These are phyloP conservation scores for Agonopterix alstromeriana DNA, from an alignment of 2,888 invertebrate species.

Conservation along the genomic window DNA sequence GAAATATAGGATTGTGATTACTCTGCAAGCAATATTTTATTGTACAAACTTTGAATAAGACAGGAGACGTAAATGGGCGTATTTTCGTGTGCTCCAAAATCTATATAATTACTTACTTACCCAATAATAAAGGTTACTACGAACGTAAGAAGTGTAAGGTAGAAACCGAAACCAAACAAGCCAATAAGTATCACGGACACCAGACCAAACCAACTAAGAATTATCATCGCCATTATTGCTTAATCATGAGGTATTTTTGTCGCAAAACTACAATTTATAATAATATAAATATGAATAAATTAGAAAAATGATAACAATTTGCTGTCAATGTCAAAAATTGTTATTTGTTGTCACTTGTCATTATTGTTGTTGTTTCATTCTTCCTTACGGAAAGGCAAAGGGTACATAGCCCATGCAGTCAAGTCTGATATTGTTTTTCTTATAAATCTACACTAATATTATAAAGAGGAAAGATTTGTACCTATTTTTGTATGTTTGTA, in stretches of 20 bases:
- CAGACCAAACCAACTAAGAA: constrained; percentile 57
- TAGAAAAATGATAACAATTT: background rate
- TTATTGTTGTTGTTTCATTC: too few species aligned
- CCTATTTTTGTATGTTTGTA: too few species aligned
- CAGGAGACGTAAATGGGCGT: background rate
- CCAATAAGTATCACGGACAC: constrained; percentile 57
- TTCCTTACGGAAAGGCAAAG: too few species aligned
- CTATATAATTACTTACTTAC: constrained; percentile 32
- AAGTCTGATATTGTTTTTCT: too few species aligned
- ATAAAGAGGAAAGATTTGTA: too few species aligned
- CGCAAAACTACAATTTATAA: constrained; percentile 21
- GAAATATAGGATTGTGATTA: constrained; percentile 54
- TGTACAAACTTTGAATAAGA: background rate
- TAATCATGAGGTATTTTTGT: constrained; percentile 1
- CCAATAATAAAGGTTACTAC: constrained; percentile 57
- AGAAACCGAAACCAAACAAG: constrained; percentile 57
- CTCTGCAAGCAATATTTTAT: constrained; percentile 32
- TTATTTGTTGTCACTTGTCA: too few species aligned
- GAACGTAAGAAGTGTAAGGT: constrained; percentile 53
- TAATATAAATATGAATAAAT: constrained; percentile 16
- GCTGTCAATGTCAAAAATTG: too few species aligned
- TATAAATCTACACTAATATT: too few species aligned
- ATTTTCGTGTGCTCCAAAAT: too few species aligned
- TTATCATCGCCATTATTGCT: constrained; percentile 38
- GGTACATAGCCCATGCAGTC: too few species aligned